Evolutionary conservation across 2,888 invertebrate genomes (phyloP).

Genomic region (Cloeon dipterum): DNA sequence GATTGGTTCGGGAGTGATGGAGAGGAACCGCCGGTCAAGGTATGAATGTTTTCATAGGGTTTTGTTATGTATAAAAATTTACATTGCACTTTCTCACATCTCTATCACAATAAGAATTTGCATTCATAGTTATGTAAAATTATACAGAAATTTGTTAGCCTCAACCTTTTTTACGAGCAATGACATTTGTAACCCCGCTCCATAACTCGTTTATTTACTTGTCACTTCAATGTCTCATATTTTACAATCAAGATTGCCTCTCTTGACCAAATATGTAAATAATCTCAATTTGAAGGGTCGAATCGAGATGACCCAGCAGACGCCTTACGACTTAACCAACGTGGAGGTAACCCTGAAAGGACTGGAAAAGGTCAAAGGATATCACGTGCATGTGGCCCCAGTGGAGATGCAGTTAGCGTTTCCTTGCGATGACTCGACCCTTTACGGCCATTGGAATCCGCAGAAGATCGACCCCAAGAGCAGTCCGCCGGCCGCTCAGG

Average conservation of each 20-base stretch:
- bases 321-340: conserved; percentile 62
- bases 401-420: conserved; percentile 64
- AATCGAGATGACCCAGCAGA: conserved; percentile 64
- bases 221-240: too few relatives aligned
- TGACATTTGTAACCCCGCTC: too few relatives aligned
- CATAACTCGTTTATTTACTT: too few relatives aligned
- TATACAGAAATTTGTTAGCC: too few relatives aligned
- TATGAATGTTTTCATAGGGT: too few relatives aligned
- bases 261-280: too few relatives aligned
- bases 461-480: conserved; percentile 37
- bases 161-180: too few relatives aligned
- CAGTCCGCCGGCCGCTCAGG: conserved; percentile 34
- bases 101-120: too few relatives aligned
- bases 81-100: too few relatives aligned
- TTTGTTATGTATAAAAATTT: too few relatives aligned
- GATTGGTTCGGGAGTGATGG: conserved; percentile 76
- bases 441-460: conserved; percentile 78
- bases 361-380: conserved; percentile 39
- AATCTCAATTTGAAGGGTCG: conserved; percentile 31
- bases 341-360: conserved; percentile 54
- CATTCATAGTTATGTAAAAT: too few relatives aligned
- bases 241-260: too few relatives aligned
- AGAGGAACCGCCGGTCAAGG: conserved; percentile 12
- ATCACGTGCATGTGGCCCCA: conserved; percentile 64
- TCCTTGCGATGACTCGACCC: conserved; percentile 60